These are phyloP conservation scores for Stomatorhinus walkeri DNA, from an alignment of 2,797 vertebrate species.

Conservation along the genomic window DNA sequence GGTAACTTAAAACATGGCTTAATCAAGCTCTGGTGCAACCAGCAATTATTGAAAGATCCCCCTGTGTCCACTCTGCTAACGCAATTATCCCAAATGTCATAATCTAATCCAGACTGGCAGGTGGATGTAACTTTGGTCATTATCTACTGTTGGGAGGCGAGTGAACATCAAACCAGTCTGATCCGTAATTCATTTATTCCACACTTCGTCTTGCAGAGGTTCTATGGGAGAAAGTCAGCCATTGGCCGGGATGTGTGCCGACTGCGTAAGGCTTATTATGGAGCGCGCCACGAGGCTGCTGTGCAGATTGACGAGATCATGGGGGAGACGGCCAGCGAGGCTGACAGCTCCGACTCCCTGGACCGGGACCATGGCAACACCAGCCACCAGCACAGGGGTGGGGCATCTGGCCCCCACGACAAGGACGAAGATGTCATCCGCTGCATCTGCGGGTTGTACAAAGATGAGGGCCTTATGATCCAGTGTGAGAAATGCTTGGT, in stretches of 20 bases:
- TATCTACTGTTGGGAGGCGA: not conserved
- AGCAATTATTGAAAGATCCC: not conserved
- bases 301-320: slow-evolving; percentile 97
- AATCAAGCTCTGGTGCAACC: not conserved
- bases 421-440: slow-evolving; percentile 96
- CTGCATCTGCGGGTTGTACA: slow-evolving; percentile 94
- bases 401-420: slow-evolving; percentile 61
- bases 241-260: slow-evolving; percentile 87
- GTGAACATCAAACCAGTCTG: not conserved
- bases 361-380: slow-evolving; percentile 77
- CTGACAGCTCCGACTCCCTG: slow-evolving; percentile 83
- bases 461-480: slow-evolving; percentile 77
- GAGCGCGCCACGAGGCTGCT: slow-evolving; percentile 81
- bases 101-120: not conserved
- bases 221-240: slow-evolving; percentile 86
- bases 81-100: not conserved
- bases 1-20: not conserved
- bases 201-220: slow-evolving; percentile 66
- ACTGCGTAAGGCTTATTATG: slow-evolving; percentile 89
- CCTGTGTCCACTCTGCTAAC: not conserved
- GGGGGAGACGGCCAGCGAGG: slow-evolving; percentile 66
- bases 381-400: slow-evolving; percentile 19
- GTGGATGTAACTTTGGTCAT: not conserved
- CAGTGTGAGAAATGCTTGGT: slow-evolving; percentile 78
- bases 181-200: not conserved